phyloP scores from a whole-genome alignment of 2,797 vertebrate genomes.

The Benthosema pterotum region DNA sequence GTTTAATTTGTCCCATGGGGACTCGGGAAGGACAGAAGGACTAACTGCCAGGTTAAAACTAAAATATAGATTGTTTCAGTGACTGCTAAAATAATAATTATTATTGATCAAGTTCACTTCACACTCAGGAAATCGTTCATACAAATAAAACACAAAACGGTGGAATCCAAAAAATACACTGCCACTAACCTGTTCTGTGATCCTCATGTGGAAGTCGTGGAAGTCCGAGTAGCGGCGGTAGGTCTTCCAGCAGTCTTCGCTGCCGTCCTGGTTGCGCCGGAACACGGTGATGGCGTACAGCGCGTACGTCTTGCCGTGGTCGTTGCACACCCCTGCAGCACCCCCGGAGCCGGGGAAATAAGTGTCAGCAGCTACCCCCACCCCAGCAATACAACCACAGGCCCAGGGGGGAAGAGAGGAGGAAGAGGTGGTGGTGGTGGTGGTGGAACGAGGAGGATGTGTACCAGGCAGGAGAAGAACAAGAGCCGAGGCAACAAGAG shows the following conservation, averaged over 20 bases:
- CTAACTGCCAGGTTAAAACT: too few relatives aligned
- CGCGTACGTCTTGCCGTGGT: constrained; percentile 98
- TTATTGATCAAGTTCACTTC: too few relatives aligned
- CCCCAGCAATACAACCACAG: constrained; percentile 53
- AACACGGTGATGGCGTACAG: constrained; percentile 96
- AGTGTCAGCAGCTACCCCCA: constrained; percentile 89
- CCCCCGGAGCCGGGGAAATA: constrained; percentile 91
- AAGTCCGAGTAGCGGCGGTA: constrained; percentile 98
- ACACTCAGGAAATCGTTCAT: too few relatives aligned
- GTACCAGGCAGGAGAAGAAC: constrained; percentile 4
- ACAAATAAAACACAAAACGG: background rate
- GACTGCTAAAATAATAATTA: too few relatives aligned
- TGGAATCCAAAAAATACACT: background rate
- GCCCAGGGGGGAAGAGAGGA: background rate
- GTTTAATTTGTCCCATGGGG: too few relatives aligned
- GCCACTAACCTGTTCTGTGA: constrained; percentile 91
- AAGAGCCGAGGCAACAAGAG: constrained; percentile 8
- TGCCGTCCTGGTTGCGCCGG: constrained; percentile 83
- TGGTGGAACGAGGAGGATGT: background rate
- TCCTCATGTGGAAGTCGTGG: constrained; percentile 99
- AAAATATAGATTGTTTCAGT: too few relatives aligned
- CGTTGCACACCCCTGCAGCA: constrained; percentile 98
- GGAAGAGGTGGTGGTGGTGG: background rate
- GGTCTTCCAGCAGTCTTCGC: constrained; percentile 95
- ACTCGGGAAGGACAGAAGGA: too few relatives aligned